Evolutionary conservation across 2,888 invertebrate species (phyloP).

Genomic region (Fabriciana adippe): DNA sequence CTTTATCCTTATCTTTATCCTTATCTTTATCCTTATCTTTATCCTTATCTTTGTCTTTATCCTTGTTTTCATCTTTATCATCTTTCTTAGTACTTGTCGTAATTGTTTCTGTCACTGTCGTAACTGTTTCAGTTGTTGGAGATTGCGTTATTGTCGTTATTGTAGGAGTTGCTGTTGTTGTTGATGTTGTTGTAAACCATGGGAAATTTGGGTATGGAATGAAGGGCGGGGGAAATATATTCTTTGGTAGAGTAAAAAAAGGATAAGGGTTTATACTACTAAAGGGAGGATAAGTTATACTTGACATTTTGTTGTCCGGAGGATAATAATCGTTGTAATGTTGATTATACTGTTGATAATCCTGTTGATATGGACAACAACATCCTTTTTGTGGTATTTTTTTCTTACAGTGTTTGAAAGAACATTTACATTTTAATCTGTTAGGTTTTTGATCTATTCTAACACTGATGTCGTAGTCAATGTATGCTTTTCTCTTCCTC

Average conservation of each 20-base stretch:
- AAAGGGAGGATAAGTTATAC: not conserved
- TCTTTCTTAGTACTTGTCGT: not conserved
- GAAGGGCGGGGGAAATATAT: not conserved
- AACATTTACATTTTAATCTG: slow-evolving; percentile 35
- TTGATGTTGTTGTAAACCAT: not conserved
- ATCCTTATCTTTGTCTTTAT: not conserved
- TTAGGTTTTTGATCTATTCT: slow-evolving; percentile 22
- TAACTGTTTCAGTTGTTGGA: not conserved
- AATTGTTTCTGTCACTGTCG: not conserved
- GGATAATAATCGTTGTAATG: not conserved
- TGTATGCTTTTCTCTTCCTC: slow-evolving; percentile 13
- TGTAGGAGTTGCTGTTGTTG: not conserved
- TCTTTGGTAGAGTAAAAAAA: not conserved
- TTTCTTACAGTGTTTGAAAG: slow-evolving; percentile 31
- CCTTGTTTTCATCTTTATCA: slow-evolving; percentile 4
- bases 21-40: not conserved
- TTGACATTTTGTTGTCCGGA: not conserved
- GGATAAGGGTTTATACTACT: not conserved
- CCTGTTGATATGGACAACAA: not conserved
- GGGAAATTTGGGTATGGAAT: not conserved
- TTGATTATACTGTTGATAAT: not conserved
- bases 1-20: not conserved
- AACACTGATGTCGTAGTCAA: slow-evolving; percentile 14
- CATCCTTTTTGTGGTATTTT: not conserved
- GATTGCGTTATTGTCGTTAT: not conserved